phyloP scores from a whole-genome alignment of 2,888 invertebrate species.

The Perdita meconis region DNA sequence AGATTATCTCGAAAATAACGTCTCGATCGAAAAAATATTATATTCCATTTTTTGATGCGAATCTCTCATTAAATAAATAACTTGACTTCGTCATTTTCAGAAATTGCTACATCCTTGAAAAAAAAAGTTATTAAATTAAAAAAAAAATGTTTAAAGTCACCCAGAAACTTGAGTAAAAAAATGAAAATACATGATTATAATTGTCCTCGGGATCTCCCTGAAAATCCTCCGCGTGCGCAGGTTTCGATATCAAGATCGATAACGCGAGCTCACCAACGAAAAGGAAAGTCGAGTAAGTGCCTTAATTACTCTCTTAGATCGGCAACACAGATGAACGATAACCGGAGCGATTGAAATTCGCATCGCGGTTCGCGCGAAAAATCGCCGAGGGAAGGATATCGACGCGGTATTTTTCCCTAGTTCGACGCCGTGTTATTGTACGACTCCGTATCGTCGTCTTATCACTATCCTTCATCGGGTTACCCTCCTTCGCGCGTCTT shows the following conservation, averaged over 20 bases:
- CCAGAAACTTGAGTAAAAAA: too few relatives aligned
- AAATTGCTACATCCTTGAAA: too few relatives aligned
- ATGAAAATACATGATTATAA: too few relatives aligned
- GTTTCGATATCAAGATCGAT: neutral
- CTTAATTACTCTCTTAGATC: conserved; percentile 11
- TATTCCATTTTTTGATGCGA: too few relatives aligned
- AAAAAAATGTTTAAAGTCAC: too few relatives aligned
- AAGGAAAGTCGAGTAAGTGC: conserved; percentile 18
- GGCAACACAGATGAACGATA: neutral
- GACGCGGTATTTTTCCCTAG: neutral
- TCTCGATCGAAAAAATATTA: too few relatives aligned
- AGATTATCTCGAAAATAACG: too few relatives aligned
- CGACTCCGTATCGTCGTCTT: neutral
- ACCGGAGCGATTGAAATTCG: neutral
- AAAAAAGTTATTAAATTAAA: too few relatives aligned
- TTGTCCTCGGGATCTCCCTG: too few relatives aligned
- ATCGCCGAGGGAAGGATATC: neutral
- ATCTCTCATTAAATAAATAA: too few relatives aligned
- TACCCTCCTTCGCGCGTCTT: conserved; percentile 1
- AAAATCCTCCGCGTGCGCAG: too few relatives aligned
- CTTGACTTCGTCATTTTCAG: too few relatives aligned
- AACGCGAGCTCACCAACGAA: conserved; percentile 13
- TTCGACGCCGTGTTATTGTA: neutral
- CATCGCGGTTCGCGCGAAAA: neutral
- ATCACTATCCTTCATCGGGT: conserved; percentile 9